Conservation (phyloP, 2,888 invertebrate genomes). For the Seira ritae region DNA sequence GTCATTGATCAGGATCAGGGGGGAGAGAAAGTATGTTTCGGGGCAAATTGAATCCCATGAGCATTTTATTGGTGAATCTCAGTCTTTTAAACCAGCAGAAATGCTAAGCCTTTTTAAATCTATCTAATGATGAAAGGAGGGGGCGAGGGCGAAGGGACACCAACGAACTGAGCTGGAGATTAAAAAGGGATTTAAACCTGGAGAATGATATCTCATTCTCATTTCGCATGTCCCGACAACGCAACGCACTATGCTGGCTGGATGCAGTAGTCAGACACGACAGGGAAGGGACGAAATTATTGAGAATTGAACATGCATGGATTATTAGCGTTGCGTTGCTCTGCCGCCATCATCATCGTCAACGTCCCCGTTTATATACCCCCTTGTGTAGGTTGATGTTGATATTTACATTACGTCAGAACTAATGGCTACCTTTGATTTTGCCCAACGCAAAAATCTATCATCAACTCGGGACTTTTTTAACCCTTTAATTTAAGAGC, state of each 20-base stretch:
- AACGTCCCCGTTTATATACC: no score
- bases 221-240: no score
- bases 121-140: constrained; percentile 9
- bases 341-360: background rate
- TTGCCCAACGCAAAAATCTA: background rate
- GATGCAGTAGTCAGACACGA: no score
- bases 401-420: constrained; percentile 5
- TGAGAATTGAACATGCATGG: no score
- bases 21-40: no score
- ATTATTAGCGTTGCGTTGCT: background rate
- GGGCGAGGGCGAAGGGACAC: constrained; percentile 22
- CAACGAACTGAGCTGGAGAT: constrained; percentile 26
- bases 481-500: constrained; percentile 57
- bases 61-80: constrained; percentile 6
- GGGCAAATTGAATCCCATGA: no score
- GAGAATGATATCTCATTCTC: no score
- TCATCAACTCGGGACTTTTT: constrained; percentile 24
- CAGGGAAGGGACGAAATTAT: no score
- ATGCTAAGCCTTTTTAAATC: constrained; percentile 17
- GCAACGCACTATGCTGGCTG: no score
- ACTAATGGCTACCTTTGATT: background rate
- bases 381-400: no score
- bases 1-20: background rate
- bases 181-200: no score
- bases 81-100: constrained; percentile 13